Conservation (phyloP, 2,113 vertebrate genomes). For the Pagrus major region DNA sequence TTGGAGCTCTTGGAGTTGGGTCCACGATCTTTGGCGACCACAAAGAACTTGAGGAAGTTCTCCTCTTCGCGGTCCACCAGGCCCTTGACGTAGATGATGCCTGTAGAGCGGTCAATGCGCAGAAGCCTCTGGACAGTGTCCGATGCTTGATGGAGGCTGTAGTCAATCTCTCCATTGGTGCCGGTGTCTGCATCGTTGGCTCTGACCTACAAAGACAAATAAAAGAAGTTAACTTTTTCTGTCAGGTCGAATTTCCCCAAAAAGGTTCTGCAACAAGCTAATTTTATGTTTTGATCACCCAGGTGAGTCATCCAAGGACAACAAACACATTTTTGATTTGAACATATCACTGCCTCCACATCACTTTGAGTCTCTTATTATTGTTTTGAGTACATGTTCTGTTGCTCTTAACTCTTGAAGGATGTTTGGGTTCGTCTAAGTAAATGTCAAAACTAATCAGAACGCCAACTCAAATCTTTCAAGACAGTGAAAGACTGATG, state of each 20-base stretch:
- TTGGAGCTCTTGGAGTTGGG: slow-evolving; percentile 92
- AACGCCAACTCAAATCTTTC: background rate
- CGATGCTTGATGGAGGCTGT: slow-evolving; percentile 91
- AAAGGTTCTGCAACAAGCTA: background rate
- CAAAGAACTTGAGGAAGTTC: slow-evolving; percentile 90
- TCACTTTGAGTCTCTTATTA: background rate
- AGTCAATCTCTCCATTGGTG: slow-evolving; percentile 92
- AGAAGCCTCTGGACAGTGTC: slow-evolving; percentile 91
- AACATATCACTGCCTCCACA: background rate
- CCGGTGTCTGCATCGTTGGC: slow-evolving; percentile 95
- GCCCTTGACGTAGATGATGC: slow-evolving; percentile 94
- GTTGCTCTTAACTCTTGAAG: background rate
- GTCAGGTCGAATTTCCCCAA: no score
- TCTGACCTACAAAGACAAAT: slow-evolving; percentile 86
- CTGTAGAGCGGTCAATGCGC: slow-evolving; percentile 90
- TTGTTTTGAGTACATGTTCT: background rate
- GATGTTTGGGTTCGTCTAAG: background rate
- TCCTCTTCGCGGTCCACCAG: slow-evolving; percentile 94
- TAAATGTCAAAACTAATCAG: background rate
- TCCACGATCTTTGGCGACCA: slow-evolving; percentile 93
- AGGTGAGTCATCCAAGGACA: background rate
- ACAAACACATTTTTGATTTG: background rate
- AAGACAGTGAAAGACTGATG: background rate
- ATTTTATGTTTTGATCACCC: background rate
- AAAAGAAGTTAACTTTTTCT: background rate